Evolutionary conservation across 1,140 invertebrate genomes (phyloP).

Genomic region (Phymorhynchus buccinoides): DNA sequence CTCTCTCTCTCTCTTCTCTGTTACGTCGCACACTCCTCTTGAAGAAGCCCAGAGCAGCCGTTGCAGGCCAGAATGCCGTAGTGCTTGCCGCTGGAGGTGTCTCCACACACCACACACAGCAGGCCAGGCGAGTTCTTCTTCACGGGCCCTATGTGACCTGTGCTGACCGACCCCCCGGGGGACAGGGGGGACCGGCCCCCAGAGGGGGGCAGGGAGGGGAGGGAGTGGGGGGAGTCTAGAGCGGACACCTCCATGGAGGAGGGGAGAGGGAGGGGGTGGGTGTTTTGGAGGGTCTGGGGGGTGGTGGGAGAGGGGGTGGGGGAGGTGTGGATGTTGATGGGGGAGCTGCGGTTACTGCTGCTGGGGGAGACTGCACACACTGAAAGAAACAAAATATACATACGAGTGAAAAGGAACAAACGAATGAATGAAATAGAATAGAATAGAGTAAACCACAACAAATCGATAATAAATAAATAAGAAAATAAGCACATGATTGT

Average conservation of each 20-base stretch:
- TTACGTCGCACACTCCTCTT: constrained; percentile 96
- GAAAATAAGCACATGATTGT: no score
- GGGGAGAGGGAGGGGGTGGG: neutral
- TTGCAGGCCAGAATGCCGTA: constrained; percentile 99
- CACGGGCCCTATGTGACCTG: constrained; percentile 49
- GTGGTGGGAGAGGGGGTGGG: constrained; percentile 6
- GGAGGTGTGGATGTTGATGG: constrained; percentile 19
- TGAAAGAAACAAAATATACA: neutral
- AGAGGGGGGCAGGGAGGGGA: constrained; percentile 18
- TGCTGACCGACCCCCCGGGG: neutral
- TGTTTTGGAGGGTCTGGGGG: neutral
- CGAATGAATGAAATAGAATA: constrained; percentile 21
- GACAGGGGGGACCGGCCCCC: constrained; percentile 19
- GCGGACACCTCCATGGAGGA: constrained; percentile 28
- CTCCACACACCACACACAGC: constrained; percentile 93
- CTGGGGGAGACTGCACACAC: constrained; percentile 12
- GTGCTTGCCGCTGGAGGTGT: constrained; percentile 97
- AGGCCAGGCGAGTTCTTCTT: constrained; percentile 69
- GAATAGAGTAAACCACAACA: neutral
- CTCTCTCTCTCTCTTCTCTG: no score
- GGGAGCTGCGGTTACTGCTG: constrained; percentile 18
- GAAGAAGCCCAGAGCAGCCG: constrained; percentile 98
- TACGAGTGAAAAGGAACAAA: constrained; percentile 9
- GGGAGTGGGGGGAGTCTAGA: constrained; percentile 2
- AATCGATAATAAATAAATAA: no score